A percentile compares a stretch with the other conserved stretches of the same genome.
Evolutionary conservation across 1,140 invertebrate species (phyloP).

Genomic region (Procambarus clarkii): DNA sequence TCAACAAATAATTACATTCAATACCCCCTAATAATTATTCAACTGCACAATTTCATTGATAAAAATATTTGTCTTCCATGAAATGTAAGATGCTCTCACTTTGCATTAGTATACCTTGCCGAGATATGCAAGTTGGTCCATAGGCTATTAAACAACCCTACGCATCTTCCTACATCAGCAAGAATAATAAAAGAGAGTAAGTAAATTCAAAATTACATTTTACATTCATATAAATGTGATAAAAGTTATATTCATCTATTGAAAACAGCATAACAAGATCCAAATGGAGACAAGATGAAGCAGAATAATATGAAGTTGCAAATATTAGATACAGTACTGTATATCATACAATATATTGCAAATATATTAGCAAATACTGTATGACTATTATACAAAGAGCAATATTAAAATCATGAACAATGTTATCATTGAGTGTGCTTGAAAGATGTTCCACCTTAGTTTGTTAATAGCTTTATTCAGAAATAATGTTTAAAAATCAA

Average conservation of each 20-base stretch:
- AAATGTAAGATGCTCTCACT: neutral
- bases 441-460: no score
- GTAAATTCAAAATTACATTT: slow-evolving; percentile 10
- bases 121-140: neutral
- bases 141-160: slow-evolving; percentile 10
- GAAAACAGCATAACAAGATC: slow-evolving; percentile 3
- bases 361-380: no score
- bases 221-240: slow-evolving; percentile 3
- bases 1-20: no score
- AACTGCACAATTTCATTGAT: no score
- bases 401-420: no score
- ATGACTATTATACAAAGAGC: no score
- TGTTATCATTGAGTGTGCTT: no score
- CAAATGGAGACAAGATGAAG: neutral
- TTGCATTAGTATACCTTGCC: neutral
- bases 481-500: no score
- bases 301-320: slow-evolving; percentile 10
- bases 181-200: slow-evolving; percentile 3
- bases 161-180: neutral
- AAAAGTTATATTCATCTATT: neutral
- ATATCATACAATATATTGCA: no score
- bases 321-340: neutral
- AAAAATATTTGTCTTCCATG: no score
- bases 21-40: no score
- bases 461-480: no score